Conservation (phyloP, 1,140 invertebrate species). For the Formica exsecta region DNA sequence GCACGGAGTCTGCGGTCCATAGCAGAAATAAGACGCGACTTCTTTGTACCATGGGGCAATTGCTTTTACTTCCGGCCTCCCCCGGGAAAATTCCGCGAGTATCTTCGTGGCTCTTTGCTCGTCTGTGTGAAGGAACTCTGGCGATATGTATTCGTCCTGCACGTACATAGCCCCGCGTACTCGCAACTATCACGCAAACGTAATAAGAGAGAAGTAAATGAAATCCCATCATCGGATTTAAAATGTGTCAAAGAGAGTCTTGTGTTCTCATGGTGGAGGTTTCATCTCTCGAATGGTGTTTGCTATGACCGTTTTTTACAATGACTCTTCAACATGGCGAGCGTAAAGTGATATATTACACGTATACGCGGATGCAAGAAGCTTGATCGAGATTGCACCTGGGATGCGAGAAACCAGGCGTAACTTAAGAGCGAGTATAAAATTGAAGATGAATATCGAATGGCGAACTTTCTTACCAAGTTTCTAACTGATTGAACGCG, state of each 20-base stretch:
- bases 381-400: neutral
- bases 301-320: neutral
- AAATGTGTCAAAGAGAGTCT: slow-evolving; percentile 13
- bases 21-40: slow-evolving; percentile 69
- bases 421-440: neutral
- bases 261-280: neutral
- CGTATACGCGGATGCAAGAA: neutral
- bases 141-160: slow-evolving; percentile 20
- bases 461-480: neutral
- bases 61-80: slow-evolving; percentile 68
- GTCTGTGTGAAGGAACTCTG: neutral
- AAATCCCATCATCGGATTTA: slow-evolving; percentile 8
- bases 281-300: neutral
- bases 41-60: slow-evolving; percentile 65
- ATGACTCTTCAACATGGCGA: neutral
- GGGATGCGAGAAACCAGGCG: neutral
- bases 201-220: slow-evolving; percentile 22
- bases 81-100: slow-evolving; percentile 35
- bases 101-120: slow-evolving; percentile 19
- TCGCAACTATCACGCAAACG: neutral
- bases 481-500: neutral
- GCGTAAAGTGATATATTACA: neutral
- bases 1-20: neutral
- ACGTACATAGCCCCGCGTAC: neutral
- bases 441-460: slow-evolving; percentile 10